A percentile compares a stretch with the other conserved stretches of the same genome.
phyloP scores from a whole-genome alignment of 2,113 vertebrate species.

The Varanus komodoensis region DNA sequence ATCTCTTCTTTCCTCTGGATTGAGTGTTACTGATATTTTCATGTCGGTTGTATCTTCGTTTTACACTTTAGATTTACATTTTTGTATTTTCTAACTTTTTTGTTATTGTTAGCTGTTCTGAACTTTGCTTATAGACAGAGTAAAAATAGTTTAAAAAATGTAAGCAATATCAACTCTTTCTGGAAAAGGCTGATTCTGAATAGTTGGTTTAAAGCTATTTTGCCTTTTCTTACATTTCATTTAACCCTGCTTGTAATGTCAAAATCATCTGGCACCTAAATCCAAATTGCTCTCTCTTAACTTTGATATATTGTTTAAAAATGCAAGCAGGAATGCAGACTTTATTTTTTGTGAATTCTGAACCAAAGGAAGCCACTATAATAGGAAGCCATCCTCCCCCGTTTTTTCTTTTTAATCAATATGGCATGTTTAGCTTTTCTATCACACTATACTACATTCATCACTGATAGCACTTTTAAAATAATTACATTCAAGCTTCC shows the following conservation, averaged over 20 bases:
- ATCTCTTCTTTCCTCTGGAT: too few relatives aligned
- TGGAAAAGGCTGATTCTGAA: background rate
- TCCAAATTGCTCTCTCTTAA: background rate
- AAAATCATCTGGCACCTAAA: background rate
- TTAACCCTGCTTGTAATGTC: background rate
- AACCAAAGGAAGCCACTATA: background rate
- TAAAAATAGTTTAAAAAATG: too few relatives aligned
- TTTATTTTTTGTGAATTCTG: background rate
- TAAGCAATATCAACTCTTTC: background rate
- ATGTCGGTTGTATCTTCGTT: too few relatives aligned
- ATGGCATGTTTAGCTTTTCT: background rate
- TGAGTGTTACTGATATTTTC: too few relatives aligned
- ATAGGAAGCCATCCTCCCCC: background rate
- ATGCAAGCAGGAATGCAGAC: background rate
- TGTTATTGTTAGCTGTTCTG: too few relatives aligned
- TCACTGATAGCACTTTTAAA: background rate
- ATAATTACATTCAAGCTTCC: background rate
- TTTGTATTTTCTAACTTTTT: too few relatives aligned
- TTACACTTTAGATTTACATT: too few relatives aligned
- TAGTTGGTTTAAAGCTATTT: background rate
- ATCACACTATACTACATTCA: too few relatives aligned
- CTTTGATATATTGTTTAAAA: background rate
- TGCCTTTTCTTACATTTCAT: background rate
- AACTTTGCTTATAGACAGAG: too few relatives aligned
- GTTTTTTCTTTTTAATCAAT: background rate